Percentiles rank a stretch among this genome's conserved stretches.
Evolutionary conservation across 2,113 vertebrate species (phyloP).

Genomic region (Morone chrysops): DNA sequence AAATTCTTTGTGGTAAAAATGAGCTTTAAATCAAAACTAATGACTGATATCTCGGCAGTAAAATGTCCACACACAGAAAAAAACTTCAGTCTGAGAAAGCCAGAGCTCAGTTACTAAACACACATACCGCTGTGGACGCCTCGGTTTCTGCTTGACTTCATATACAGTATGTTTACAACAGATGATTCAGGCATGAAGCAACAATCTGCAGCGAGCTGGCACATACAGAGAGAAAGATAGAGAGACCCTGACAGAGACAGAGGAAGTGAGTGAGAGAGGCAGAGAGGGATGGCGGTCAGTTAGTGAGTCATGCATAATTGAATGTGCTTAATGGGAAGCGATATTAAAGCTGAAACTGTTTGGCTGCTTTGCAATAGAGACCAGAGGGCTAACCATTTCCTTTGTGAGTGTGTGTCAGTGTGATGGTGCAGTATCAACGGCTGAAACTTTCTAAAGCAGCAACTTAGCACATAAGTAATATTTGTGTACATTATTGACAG

Average conservation of each 20-base stretch:
- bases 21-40: neutral
- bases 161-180: neutral
- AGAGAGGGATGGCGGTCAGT: slow-evolving; percentile 59
- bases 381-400: neutral
- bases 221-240: neutral
- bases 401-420: neutral
- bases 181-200: neutral
- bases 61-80: neutral
- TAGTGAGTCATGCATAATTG: slow-evolving; percentile 69
- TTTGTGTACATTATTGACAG: no score
- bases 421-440: neutral
- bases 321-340: slow-evolving; percentile 61
- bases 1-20: neutral
- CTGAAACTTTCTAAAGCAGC: no score
- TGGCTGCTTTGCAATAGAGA: slow-evolving; percentile 44
- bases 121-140: neutral
- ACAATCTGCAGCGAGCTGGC: neutral
- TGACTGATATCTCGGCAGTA: neutral
- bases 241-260: slow-evolving; percentile 13
- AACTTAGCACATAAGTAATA: no score
- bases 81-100: neutral
- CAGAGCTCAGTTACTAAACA: neutral
- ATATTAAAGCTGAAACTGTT: slow-evolving; percentile 61
- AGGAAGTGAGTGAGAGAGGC: neutral
- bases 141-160: neutral